These are phyloP conservation scores for Drosophila lacteicornis DNA, from an alignment of 1,140 invertebrate species.

Conservation along the genomic window DNA sequence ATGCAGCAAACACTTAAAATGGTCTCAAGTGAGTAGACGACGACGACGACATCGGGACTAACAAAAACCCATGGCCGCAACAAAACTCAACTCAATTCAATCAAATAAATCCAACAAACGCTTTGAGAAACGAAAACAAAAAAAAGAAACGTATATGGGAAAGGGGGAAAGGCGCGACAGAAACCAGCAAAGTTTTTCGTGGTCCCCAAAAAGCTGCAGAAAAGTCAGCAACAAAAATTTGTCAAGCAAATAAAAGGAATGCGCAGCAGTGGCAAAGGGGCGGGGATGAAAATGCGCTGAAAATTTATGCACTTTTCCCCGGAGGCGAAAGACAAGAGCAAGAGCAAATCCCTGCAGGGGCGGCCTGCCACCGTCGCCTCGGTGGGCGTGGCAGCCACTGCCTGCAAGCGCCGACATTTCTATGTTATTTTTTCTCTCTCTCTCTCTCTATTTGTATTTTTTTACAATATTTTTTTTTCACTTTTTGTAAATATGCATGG, in stretches of 20 bases:
- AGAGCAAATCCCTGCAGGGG: slow-evolving; percentile 44
- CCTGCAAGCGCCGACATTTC: slow-evolving; percentile 22
- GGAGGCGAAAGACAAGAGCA: slow-evolving; percentile 31
- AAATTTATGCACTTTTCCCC: slow-evolving; percentile 49
- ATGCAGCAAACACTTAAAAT: slow-evolving; percentile 74
- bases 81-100: slow-evolving; percentile 60
- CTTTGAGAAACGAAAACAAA: slow-evolving; percentile 5
- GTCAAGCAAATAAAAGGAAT: slow-evolving; percentile 45
- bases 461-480: neutral
- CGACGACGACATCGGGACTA: slow-evolving; percentile 15
- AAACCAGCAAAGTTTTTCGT: slow-evolving; percentile 48
- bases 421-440: slow-evolving; percentile 6
- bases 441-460: slow-evolving; percentile 16
- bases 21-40: slow-evolving; percentile 66
- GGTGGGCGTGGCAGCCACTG: slow-evolving; percentile 33
- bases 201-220: slow-evolving; percentile 40
- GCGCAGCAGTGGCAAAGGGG: neutral
- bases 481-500: slow-evolving; percentile 71
- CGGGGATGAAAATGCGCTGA: slow-evolving; percentile 12
- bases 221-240: slow-evolving; percentile 65
- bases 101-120: slow-evolving; percentile 41
- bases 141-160: neutral
- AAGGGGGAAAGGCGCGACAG: slow-evolving; percentile 18
- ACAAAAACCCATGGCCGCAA: slow-evolving; percentile 23
- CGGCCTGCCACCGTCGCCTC: slow-evolving; percentile 23